Evolutionary conservation across 2,113 vertebrate species (phyloP).

Genomic region (Telmatochromis sp.): DNA sequence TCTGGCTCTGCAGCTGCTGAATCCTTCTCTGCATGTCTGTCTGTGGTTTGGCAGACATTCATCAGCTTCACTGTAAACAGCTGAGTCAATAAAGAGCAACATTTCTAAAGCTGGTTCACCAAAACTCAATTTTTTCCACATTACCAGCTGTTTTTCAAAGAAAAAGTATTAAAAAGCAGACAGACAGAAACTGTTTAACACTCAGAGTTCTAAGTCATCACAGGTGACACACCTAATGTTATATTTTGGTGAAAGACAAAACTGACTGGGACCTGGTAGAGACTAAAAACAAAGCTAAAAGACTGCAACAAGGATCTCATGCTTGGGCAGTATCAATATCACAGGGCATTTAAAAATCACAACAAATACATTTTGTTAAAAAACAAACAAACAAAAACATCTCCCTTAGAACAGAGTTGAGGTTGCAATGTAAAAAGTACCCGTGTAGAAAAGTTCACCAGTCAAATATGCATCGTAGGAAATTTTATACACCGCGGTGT

Average conservation of each 20-base stretch:
- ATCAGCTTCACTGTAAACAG: background rate
- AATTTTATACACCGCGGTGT: background rate
- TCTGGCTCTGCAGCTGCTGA: background rate
- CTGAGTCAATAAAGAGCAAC: background rate
- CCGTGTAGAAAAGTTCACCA: background rate
- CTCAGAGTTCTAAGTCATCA: background rate
- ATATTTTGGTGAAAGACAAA: background rate
- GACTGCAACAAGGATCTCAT: background rate
- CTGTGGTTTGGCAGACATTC: background rate
- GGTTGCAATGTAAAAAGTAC: background rate
- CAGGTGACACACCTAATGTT: background rate
- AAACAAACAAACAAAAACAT: background rate
- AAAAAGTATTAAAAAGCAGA: background rate
- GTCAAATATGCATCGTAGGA: background rate
- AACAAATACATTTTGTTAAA: background rate
- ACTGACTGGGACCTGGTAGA: background rate
- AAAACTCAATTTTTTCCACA: background rate
- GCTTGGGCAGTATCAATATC: background rate
- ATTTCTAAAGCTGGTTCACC: background rate
- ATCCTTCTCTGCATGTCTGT: background rate
- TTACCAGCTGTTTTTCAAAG: background rate
- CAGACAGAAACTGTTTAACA: background rate
- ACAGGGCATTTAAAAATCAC: background rate
- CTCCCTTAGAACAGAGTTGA: background rate
- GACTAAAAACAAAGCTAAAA: background rate